A percentile compares a stretch with the other conserved stretches of the same genome.
Evolutionary conservation across 2,113 vertebrate genomes (phyloP).

Genomic region (Thalassarche chlororhynchos): DNA sequence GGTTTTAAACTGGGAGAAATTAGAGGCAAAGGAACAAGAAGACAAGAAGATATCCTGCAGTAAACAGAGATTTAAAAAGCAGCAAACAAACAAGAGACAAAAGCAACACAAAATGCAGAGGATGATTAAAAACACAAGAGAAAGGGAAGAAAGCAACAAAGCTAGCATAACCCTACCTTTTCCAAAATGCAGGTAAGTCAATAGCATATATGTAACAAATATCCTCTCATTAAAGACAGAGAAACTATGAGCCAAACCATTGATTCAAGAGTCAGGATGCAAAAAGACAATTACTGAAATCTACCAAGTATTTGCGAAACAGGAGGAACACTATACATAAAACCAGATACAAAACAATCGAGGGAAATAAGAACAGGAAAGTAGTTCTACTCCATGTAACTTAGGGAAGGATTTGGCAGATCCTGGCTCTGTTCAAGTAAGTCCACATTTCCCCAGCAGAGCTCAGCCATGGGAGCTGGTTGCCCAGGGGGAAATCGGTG

Average conservation of each 20-base stretch:
- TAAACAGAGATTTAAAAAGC: not conserved
- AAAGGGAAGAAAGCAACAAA: not conserved
- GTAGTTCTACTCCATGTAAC: not conserved
- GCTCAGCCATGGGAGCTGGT: not conserved
- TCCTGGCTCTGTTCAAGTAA: not conserved
- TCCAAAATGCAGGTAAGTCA: not conserved
- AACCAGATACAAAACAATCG: not conserved
- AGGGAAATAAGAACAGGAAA: not conserved
- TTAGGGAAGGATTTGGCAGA: not conserved
- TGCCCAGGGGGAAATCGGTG: rapidly evolving
- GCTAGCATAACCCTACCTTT: not conserved
- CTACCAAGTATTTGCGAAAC: not conserved
- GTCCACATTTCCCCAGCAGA: not conserved
- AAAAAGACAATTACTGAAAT: not conserved
- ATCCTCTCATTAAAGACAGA: not conserved
- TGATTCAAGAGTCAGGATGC: not conserved
- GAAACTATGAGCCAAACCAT: not conserved
- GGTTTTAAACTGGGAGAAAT: not conserved
- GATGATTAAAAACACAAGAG: not conserved
- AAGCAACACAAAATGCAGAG: not conserved
- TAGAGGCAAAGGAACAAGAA: not conserved
- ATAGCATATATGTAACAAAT: not conserved
- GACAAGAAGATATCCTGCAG: not conserved
- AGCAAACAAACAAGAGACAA: not conserved
- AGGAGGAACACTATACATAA: not conserved